Evolutionary conservation across 2,113 vertebrate genomes (phyloP), one percentile per base, ranked within the genome.

Genomic region (Machaerirhynchus nigripectus): DNA sequence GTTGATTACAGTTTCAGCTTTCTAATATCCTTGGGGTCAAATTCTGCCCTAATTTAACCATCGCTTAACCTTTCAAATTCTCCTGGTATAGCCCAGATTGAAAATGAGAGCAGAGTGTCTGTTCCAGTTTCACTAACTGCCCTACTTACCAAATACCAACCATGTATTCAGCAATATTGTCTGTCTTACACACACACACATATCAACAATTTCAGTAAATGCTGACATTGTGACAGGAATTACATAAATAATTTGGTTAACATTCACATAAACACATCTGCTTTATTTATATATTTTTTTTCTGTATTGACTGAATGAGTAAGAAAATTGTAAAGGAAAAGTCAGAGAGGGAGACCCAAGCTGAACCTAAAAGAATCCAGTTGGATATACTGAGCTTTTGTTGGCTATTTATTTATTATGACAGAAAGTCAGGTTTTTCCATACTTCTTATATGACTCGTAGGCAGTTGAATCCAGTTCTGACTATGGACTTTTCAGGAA

Each of bases 1-100:
- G 3, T 60, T 95, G 85, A 93, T 95, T 96, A 90, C 80, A 92
- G 52, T 81, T 96, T 86, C 59, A 87, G 55, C 71, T 96, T 96
- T 96, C 76, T 94, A 46, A 68, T 60, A 68, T 63, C 35, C 28
- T 88, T 64, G 10, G 11, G 35, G 79, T 85, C 88, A 81, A 89
- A 57, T 90, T 87, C 56, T 92, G 47, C 52, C 82, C 71, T 85
- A 65, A 77, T 95, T 94, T 90, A 94, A 75, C 71, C 60, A 35
- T 39, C 6, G 2, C 44, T 86, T 93, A 97, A 71, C 79, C 68
- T 18, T 86, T 94, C 23, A 87, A 80, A 78, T 56, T 90, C 67
- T 87, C 60, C 24, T 83, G 78, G 19, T 84, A 31, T 44, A 89
- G 50, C 65, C 37, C 18, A 69, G 84, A 83, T 61, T 63, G 75